Evolutionary conservation across 2,797 vertebrate genomes (phyloP), one percentile per base, ranked within the genome.

Genomic region (Epinephelus malabaricus): DNA sequence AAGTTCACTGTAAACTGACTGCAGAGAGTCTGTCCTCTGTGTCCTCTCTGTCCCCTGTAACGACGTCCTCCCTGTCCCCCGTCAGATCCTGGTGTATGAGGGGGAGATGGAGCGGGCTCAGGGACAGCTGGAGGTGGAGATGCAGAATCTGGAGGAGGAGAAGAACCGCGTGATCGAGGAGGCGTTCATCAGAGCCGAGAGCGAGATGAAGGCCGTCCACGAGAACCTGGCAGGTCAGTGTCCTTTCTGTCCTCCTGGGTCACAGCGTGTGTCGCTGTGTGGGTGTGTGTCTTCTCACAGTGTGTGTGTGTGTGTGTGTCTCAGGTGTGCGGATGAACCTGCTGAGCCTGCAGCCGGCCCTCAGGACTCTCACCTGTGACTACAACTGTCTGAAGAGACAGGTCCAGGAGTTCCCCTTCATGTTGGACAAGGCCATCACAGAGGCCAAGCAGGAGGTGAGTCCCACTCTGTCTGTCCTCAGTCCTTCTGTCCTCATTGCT

Each of bases 201-300:
- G 96, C 73, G 97, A 99, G 91, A 99, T 99, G 98, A 98, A 97
- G 86, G 97, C 97, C 0, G 98, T 99, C 43, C 98, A 99, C 0
- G 96, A 98, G 91, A 99, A 99, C 92, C 95, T 99, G 84, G 98
- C 98, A 18, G 98, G 98, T 98, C 81, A 89, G 95, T 9, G 10
- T 49, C 54, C 38, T 34, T 11, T 12, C 34, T 34, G 34, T 34
- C 34, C 7, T 34, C 34, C 7, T 34, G 34, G 25, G 7, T 64
- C 47, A n/a, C 2, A 46, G 4, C 50, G 40, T 14, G 5, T 61
- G 62, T 63, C 4, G 18, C 8, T 49, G 43, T 23, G 25, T 30
- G 27, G 5, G 6, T 3, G 18, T n/a, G 46, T 47, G 18, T 50
- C 27, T 30, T 30, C 27, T 30, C 27, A 30, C 27, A 1, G 27